Evolutionary conservation across 2,888 invertebrate genomes (phyloP).

Genomic region (Brassicogethes aeneus): DNA sequence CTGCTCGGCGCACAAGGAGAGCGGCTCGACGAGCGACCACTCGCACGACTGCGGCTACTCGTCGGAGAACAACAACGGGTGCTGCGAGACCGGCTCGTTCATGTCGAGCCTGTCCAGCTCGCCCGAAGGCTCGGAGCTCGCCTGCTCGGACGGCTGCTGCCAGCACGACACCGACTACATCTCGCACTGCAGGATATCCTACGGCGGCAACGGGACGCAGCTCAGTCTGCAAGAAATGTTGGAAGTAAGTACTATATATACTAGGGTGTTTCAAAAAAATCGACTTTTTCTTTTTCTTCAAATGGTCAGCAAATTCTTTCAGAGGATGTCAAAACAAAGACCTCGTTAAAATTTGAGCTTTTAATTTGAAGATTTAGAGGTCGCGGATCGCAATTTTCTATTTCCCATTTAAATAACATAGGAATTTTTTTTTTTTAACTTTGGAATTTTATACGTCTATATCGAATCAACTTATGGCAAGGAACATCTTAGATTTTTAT

Average conservation of each 20-base stretch:
- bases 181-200: conserved; percentile 29
- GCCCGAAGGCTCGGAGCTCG: conserved; percentile 83
- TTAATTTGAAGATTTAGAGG: no score
- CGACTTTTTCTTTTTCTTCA: no score
- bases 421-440: no score
- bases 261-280: no score
- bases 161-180: conserved; percentile 52
- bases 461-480: no score
- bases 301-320: no score
- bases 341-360: no score
- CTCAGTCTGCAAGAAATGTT: conserved; percentile 69
- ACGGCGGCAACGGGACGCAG: conserved; percentile 48
- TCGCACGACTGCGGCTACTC: conserved; percentile 84
- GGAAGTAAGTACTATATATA: conserved; percentile 59
- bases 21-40: conserved; percentile 56
- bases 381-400: no score
- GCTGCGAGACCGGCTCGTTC: conserved; percentile 56
- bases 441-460: no score
- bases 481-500: no score
- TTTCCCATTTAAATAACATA: no score
- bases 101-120: conserved; percentile 76
- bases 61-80: conserved; percentile 71
- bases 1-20: conserved; percentile 40
- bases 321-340: no score
- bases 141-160: conserved; percentile 83